phyloP scores from a whole-genome alignment of 2,797 vertebrate species.

The Hoplostethus atlanticus region DNA sequence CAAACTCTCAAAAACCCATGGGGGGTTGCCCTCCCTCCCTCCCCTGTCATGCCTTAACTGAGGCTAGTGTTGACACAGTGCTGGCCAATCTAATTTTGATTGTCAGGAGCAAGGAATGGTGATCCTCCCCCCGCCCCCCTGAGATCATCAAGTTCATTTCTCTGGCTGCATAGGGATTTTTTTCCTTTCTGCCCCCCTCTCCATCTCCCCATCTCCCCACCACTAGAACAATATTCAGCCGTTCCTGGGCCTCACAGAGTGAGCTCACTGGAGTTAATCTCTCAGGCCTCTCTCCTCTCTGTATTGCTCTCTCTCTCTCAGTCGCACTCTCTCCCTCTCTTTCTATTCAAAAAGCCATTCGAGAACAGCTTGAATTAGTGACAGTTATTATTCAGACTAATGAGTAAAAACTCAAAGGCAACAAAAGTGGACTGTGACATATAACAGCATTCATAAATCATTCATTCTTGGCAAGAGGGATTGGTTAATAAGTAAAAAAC shows the following conservation, averaged over 20 bases:
- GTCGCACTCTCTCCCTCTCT: conserved; percentile 75
- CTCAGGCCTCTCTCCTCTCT: conserved; percentile 82
- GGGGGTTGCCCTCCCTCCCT: conserved; percentile 74
- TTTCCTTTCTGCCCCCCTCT: conserved; percentile 45
- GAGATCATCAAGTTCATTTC: conserved; percentile 90
- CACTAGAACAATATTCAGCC: conserved; percentile 87
- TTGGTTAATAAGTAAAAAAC: conserved; percentile 60
- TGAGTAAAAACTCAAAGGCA: conserved; percentile 84
- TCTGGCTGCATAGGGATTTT: conserved; percentile 82
- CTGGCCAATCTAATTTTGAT: conserved; percentile 88
- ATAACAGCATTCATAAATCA: conserved; percentile 79
- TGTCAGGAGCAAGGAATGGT: conserved; percentile 84
- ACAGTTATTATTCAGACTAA: conserved; percentile 88
- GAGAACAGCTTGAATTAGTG: conserved; percentile 87
- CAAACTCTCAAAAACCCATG: conserved; percentile 84
- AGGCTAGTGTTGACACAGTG: conserved; percentile 86
- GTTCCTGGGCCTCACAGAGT: conserved; percentile 87
- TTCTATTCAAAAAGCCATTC: conserved; percentile 85
- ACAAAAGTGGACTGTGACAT: conserved; percentile 82
- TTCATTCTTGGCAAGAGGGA: conserved; percentile 56
- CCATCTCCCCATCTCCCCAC: conserved; percentile 73
- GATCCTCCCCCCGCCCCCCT: conserved; percentile 78
- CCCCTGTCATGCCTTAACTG: conserved; percentile 82
- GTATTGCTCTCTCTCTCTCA: conserved; percentile 75
- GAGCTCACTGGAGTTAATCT: conserved; percentile 86